Conservation (phyloP, 2,797 vertebrate genomes). For the Garrulus glandarius region DNA sequence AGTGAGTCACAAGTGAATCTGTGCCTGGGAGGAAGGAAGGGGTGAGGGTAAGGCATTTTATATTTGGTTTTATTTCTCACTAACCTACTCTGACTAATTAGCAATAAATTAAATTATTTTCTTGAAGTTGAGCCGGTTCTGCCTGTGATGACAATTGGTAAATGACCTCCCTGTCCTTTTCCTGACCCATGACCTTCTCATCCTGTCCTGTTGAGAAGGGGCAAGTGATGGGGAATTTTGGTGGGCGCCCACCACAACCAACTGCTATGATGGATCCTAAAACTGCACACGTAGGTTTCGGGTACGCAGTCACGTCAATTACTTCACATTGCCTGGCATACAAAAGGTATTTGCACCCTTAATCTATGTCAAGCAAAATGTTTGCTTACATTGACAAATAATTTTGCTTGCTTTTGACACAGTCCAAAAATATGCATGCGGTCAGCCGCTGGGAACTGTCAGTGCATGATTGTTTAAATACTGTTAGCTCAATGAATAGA, state of each 20-base stretch:
- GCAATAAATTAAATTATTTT: neutral
- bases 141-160: rapidly evolving
- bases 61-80: neutral
- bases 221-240: neutral
- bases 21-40: neutral
- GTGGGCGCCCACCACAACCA: neutral
- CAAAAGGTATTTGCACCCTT: neutral
- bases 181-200: neutral
- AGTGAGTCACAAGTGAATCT: neutral
- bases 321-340: neutral
- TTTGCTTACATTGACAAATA: neutral
- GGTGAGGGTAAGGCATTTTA: neutral
- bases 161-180: neutral
- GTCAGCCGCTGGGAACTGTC: neutral
- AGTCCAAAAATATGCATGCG: neutral
- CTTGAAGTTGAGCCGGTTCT: neutral
- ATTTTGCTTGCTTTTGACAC: neutral
- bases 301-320: neutral
- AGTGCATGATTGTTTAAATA: rapidly evolving
- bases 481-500: neutral
- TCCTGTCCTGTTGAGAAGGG: neutral
- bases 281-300: rapidly evolving
- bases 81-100: neutral
- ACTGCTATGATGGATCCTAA: rapidly evolving
- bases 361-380: neutral